phyloP scores from a whole-genome alignment of 2,113 vertebrate genomes.

The Barnardius zonarius region DNA sequence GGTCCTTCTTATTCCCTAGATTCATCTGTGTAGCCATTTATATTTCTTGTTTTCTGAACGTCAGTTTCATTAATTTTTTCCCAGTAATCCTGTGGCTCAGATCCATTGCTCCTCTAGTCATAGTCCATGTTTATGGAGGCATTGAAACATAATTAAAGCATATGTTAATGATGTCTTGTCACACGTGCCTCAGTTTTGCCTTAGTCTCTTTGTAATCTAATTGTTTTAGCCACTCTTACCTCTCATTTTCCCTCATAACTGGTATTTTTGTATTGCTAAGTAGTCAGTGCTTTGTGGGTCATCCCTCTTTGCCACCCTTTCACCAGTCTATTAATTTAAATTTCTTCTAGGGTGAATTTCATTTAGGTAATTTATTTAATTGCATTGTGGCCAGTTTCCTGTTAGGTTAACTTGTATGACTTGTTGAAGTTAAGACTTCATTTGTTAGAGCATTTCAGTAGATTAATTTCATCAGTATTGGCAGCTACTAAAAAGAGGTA shows the following conservation, averaged over 20 bases:
- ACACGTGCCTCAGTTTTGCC: not conserved
- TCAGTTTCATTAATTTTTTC: not conserved
- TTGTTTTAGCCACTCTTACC: not conserved
- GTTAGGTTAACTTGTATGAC: not conserved
- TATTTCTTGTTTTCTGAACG: not conserved
- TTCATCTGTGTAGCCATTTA: not conserved
- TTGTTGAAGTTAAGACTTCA: not conserved
- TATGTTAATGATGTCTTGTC: not conserved
- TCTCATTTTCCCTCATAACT: not conserved
- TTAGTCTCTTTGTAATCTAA: not conserved
- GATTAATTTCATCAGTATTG: not conserved
- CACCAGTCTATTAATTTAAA: not conserved
- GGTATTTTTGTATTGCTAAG: not conserved
- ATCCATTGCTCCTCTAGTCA: not conserved
- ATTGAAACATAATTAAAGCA: not conserved
- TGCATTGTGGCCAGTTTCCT: not conserved
- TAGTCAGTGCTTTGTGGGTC: not conserved
- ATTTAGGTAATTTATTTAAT: not conserved
- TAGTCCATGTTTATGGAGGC: not conserved
- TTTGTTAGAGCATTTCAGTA: not conserved
- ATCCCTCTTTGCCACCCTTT: not conserved
- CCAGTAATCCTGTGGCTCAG: not conserved
- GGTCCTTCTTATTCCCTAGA: not conserved
- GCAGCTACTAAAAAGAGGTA: not conserved
- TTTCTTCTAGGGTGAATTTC: not conserved